phyloP scores from a whole-genome alignment of 2,888 invertebrate species.

The Philereme transversata region DNA sequence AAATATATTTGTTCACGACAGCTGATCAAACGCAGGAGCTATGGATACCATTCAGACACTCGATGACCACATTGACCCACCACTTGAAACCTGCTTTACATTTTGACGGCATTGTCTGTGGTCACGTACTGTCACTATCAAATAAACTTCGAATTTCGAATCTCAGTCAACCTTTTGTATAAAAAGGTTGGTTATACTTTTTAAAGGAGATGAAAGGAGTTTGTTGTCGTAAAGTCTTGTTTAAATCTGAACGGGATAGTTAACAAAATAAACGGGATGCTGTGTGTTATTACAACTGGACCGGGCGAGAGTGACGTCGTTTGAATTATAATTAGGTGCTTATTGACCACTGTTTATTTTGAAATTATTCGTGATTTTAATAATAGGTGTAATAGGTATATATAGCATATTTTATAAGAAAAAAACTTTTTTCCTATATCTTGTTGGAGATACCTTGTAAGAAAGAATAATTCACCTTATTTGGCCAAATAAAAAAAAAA shows the following conservation, averaged over 20 bases:
- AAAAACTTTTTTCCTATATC: not conserved
- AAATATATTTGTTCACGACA: slow-evolving; percentile 45
- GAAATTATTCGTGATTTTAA: slow-evolving; percentile 7
- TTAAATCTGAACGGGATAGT: slow-evolving; percentile 55
- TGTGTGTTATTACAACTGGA: slow-evolving; percentile 82
- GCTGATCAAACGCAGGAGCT: slow-evolving; percentile 56
- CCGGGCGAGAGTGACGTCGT: slow-evolving; percentile 56
- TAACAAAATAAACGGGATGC: slow-evolving; percentile 69
- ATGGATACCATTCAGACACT: slow-evolving; percentile 54
- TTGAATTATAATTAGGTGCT: slow-evolving; percentile 63
- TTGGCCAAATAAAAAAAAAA: no score
- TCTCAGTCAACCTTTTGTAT: slow-evolving; percentile 25
- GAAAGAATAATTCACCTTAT: no score
- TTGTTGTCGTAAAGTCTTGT: slow-evolving; percentile 41
- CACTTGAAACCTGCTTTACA: slow-evolving; percentile 42
- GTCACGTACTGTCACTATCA: slow-evolving; percentile 71
- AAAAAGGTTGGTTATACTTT: slow-evolving; percentile 28
- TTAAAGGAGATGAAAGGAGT: slow-evolving; percentile 28
- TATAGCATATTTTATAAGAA: slow-evolving; percentile 4
- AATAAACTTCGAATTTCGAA: slow-evolving; percentile 29
- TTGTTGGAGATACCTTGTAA: no score
- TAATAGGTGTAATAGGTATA: slow-evolving; percentile 9
- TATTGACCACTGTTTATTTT: slow-evolving; percentile 30
- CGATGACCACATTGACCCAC: slow-evolving; percentile 25
- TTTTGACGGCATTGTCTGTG: slow-evolving; percentile 65